Base-by-base conservation (phyloP, 1,140 invertebrate genomes). In the Drosophila albomicans region DNA sequence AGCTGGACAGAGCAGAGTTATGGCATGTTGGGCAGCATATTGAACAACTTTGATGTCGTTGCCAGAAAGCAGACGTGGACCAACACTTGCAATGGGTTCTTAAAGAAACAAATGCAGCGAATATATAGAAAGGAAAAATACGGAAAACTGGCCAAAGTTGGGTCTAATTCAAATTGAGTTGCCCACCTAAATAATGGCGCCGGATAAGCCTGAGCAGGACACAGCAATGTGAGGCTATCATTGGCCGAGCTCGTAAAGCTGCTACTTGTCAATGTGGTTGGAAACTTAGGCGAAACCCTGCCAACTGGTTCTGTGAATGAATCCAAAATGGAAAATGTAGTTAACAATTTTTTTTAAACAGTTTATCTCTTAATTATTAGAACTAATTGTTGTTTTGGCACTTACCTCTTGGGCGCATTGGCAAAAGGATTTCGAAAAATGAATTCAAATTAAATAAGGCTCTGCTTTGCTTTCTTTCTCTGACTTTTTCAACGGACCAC, bases 141-240 rank as follows among this genome's bases (percentile, higher is more conserved):
- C 35, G 48, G 16, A 69, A 76, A 84, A 85, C 81, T 78, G 48
- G 11, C 75, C 49, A 51, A 62, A 69, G 63, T 85, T 72, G 82
- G 68, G 70, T 73, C 35, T 49, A 94, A 92, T 95, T 95, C 67
- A 10, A 25, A 67, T 13, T 46, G 49, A 45, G 49, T 56, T 78
- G 65, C 91, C 82, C 95, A 96, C 96, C 95, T 96, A 95, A 95
- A 95, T 61, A 94, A 87, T 76, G 96, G 95, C 78, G 95, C 93
- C 78, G 96, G 96, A 93, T 94, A 96, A 71, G 94, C 95, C 93
- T 96, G 95, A 10, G 95, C 96, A 51, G 95, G 94, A 91, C 96
- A 97, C 48, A 95, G 88, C 59, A 97, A 93, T 71, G 95, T 94
- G 63, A 95, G 92, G 92, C 92, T 94, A 85, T 93, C 91, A 92